Percentiles rank a stretch among this genome's conserved stretches.
Conservation (phyloP, 2,113 vertebrate species). For the Cisticola juncidis region DNA sequence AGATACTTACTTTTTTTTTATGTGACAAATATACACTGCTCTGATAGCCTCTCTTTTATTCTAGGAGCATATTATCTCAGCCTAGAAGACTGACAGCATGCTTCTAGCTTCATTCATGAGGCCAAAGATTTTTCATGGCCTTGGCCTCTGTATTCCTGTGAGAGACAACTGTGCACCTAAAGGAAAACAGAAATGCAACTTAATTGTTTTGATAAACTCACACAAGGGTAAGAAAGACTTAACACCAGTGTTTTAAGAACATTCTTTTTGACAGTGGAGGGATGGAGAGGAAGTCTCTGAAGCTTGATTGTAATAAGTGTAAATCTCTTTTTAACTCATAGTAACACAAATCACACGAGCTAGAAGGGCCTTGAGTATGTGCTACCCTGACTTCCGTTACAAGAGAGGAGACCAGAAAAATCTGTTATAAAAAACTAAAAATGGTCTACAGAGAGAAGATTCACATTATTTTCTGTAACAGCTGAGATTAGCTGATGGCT, state of each 20-base stretch:
- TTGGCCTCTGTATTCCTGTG: background rate
- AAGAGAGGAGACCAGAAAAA: background rate
- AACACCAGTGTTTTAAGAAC: background rate
- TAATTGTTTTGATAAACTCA: background rate
- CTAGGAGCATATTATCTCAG: background rate
- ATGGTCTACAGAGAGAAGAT: background rate
- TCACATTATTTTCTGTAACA: rapidly evolving
- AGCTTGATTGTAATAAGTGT: rapidly evolving
- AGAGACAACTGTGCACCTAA: background rate
- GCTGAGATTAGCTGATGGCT: background rate
- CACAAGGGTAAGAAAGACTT: background rate
- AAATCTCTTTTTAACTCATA: background rate
- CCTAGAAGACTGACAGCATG: background rate
- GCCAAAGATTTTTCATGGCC: background rate
- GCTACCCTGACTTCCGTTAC: background rate
- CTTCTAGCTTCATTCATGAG: background rate
- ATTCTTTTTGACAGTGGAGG: background rate
- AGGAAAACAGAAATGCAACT: background rate
- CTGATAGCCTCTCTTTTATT: background rate
- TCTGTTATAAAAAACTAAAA: background rate
- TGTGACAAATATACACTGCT: background rate
- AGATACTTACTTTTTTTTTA: background rate
- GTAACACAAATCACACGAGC: background rate
- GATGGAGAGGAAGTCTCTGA: background rate
- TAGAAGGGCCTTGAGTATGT: background rate